Conservation (phyloP, 2,113 vertebrate genomes). For the Brachypteracias leptosomus region DNA sequence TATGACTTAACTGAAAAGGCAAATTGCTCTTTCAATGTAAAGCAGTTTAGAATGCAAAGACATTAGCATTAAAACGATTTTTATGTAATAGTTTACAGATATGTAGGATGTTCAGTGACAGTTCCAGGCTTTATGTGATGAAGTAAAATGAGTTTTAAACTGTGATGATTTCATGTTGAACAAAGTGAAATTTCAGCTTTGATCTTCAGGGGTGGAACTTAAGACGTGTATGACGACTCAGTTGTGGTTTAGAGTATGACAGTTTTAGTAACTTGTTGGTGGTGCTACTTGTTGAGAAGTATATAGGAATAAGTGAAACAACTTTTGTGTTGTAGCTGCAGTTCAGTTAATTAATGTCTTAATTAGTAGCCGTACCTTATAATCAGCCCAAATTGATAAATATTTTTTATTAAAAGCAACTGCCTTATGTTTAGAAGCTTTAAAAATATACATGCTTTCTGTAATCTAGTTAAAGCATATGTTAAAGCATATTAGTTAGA, state of each 20-base stretch:
- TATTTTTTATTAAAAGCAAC: neutral
- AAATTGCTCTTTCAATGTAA: neutral
- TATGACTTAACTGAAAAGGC: neutral
- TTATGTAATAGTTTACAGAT: neutral
- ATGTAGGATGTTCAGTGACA: neutral
- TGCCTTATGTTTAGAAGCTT: neutral
- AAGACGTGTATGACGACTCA: neutral
- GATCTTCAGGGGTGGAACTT: neutral
- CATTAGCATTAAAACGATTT: neutral
- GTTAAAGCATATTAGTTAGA: no score
- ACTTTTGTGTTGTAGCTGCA: neutral
- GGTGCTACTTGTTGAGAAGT: neutral
- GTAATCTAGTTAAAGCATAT: neutral
- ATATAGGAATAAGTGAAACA: neutral
- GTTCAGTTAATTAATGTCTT: neutral
- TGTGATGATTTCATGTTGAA: neutral
- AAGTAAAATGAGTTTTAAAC: neutral
- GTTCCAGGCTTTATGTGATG: neutral
- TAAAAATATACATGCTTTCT: neutral
- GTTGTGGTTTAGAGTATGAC: neutral
- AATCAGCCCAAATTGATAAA: neutral
- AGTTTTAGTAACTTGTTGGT: neutral
- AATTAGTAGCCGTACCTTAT: neutral
- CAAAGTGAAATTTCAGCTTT: conserved; percentile 37
- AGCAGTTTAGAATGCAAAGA: neutral